These are phyloP conservation scores for Capra hircus DNA, from an alignment of 2,113 vertebrate genomes.

Conservation along the genomic window DNA sequence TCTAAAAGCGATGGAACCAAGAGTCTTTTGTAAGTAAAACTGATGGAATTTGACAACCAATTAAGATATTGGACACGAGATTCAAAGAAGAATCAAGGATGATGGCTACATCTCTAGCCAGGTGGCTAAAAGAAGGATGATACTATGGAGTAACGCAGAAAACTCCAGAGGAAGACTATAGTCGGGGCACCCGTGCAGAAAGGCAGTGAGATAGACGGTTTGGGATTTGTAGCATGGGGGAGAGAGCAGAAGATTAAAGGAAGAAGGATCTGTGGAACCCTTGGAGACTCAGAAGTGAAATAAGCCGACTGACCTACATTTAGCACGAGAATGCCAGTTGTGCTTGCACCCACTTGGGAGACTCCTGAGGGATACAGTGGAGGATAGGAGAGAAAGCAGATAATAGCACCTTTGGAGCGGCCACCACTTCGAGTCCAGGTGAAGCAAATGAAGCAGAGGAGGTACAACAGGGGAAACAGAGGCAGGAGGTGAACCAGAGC, in stretches of 20 bases:
- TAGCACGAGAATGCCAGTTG: neutral
- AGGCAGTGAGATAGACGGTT: neutral
- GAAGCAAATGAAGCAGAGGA: neutral
- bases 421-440: neutral
- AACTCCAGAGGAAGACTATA: neutral
- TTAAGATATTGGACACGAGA: neutral
- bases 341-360: neutral
- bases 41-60: neutral
- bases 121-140: neutral
- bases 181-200: neutral
- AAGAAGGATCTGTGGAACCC: neutral
- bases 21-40: neutral
- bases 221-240: neutral
- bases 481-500: neutral
- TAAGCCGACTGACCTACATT: neutral
- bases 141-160: neutral
- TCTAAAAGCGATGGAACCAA: neutral
- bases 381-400: neutral
- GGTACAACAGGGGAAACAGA: neutral
- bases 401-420: neutral
- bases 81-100: neutral
- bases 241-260: neutral
- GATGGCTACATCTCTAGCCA: neutral
- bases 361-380: neutral
- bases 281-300: neutral